Evolutionary conservation across 2,113 vertebrate genomes (phyloP), one percentile per base, ranked within the genome.

Genomic region (Amphiprion percula): DNA sequence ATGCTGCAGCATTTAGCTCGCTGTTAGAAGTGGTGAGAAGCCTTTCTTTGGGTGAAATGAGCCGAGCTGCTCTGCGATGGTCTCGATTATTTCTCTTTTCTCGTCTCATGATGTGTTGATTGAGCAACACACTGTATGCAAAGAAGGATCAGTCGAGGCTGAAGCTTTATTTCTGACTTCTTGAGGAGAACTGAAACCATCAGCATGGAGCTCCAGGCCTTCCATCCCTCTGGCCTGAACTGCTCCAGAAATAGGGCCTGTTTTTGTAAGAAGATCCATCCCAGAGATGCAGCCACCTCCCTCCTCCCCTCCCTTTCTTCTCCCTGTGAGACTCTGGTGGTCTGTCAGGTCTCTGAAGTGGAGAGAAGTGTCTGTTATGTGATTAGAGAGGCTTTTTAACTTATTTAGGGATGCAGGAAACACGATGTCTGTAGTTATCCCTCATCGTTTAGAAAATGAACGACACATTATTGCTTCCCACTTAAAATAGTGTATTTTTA

Each of bases 211-310:
- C 52, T 54, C 8, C 44, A 70, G 79, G 78, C 71, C n/a, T 53
- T 78, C 70, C 80, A 80, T 77, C 71, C 78, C 74, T 74, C 68
- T 78, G 82, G 83, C 84, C 81, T 82, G 74, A 90, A 85, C 80
- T 80, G 79, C 82, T 92, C 91, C 90, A 91, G 86, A 91, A 93
- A 94, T 93, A 91, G 90, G 84, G 82, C 63, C 73, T 88, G 87
- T 87, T 91, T 90, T 92, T 87, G 92, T 92, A 93, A 94, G 87
- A 79, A 74, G 88, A 92, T 89, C 89, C 69, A 85, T 73, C 55
- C 60, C 50, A 84, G 79, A 68, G 77, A 84, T 58, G 53, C 69
- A 50, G 55, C 67, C 59, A 2, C 84, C 86, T 75, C 76, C 64
- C 67, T 80, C 26, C 16, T 64, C 47, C 74, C 75, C 50, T 47